phyloP scores from a whole-genome alignment of 2,888 invertebrate genomes.

The Biston stratarius region DNA sequence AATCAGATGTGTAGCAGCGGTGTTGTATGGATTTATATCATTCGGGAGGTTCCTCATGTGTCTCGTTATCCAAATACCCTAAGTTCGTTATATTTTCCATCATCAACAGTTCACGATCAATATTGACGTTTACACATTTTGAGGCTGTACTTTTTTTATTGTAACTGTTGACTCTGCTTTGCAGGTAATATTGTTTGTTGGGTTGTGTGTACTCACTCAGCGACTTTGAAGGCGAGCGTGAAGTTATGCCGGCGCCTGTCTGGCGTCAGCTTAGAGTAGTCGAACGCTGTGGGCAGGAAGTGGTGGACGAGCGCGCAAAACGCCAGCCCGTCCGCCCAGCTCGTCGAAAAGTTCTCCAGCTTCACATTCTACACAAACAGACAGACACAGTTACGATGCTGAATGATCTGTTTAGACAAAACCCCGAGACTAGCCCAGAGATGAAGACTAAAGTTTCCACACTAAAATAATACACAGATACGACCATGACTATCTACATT shows the following conservation, averaged over 20 bases:
- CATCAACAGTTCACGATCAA: too few relatives aligned
- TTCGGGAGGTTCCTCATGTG: too few relatives aligned
- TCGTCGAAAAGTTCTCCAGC: constrained; percentile 99
- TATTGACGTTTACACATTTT: too few relatives aligned
- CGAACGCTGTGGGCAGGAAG: constrained; percentile 98
- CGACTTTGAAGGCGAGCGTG: constrained; percentile 98
- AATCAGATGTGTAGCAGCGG: not conserved
- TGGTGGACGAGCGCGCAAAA: constrained; percentile 99
- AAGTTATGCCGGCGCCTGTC: constrained; percentile 97
- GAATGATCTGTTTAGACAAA: not conserved
- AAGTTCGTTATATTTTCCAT: too few relatives aligned
- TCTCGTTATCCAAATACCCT: too few relatives aligned
- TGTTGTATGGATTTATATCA: too few relatives aligned
- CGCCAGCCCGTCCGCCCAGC: constrained; percentile 99
- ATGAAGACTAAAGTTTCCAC: not conserved
- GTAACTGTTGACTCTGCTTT: too few relatives aligned
- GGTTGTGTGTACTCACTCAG: constrained; percentile 92
- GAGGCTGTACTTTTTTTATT: too few relatives aligned
- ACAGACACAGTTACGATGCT: not conserved
- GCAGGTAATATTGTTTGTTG: not conserved
- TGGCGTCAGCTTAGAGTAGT: constrained; percentile 95
- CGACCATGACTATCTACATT: not conserved
- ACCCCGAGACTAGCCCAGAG: not conserved
- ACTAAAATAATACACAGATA: not conserved
- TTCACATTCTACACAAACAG: constrained; percentile 92